Base-by-base conservation (phyloP, 2,888 invertebrate species). In the Phymatocera aterrima region DNA sequence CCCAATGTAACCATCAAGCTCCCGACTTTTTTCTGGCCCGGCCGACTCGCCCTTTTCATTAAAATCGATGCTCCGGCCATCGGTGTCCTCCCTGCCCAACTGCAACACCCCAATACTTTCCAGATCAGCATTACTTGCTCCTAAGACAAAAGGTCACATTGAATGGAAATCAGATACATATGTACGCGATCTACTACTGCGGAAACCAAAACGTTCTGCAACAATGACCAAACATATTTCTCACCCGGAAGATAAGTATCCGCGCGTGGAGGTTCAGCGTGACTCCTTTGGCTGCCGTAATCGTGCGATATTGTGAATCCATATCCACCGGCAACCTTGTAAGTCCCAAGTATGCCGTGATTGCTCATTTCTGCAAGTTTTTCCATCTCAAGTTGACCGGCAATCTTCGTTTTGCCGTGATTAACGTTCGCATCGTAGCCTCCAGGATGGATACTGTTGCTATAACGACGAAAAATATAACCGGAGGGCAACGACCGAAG, bases 91-190 rank as follows among this genome's bases (percentile, higher is more conserved):
- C 3, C 28, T 72, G 48, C 24, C 34, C 31, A 72, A 51, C 72
- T 72, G 48, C 72, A 72, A 72, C 48, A 72, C 34, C 48, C 18
- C 72, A 51, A 72, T 72, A 72, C 51, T 72, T 48, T n/a, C 70
- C 28, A 12, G 51, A 31, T 51, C 72, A 72, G 72, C 72, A 48
- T 72, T 72, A 51, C 72, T 72, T 8, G 31, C 51, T 37, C 72
- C 72, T 72, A 34, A n/a, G 48, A 51, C 34, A 72, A 72, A 12
- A 10, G n/a, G 31, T 72, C 12, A n/a, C 15, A 51, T 31, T 8
- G 21, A 51, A 51, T 48, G 5, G 51, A 51, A 34, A 34, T 34
- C 12, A 28, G 8, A n/a, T 4, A n/a, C 48, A n/a, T n/a, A n/a
- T n/a, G n/a, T n/a, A n/a, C n/a, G 4, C n/a, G 3, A 46, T 28